Conservation (phyloP, 92 coral and sea anemone species). For the Siderastrea siderea region DNA sequence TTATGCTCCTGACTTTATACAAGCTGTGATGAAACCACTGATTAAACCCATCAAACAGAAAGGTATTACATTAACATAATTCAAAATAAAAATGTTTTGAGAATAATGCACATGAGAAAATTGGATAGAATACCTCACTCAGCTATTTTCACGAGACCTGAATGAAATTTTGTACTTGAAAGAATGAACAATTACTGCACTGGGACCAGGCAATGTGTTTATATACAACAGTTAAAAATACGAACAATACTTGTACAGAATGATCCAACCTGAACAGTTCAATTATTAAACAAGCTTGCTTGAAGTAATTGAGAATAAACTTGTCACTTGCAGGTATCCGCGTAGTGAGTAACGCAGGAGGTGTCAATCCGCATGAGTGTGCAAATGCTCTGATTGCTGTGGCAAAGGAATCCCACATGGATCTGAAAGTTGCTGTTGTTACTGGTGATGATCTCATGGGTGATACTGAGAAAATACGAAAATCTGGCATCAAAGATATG, state of each 20-base stretch:
- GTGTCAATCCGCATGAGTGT: conserved; percentile 96
- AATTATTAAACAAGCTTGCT: not conserved
- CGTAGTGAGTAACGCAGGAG: conserved; percentile 98
- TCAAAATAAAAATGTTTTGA: not conserved
- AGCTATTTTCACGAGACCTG: too few species aligned
- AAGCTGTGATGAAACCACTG: conserved; percentile 87
- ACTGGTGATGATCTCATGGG: conserved; percentile 92
- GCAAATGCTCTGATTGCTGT: conserved; percentile 84
- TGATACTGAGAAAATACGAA: conserved; percentile 66
- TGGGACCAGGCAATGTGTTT: too few species aligned
- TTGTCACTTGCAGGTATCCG: conserved; percentile 78
- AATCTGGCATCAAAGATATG: conserved; percentile 81
- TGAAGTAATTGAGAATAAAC: not conserved
- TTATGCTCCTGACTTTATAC: conserved; percentile 94
- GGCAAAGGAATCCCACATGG: conserved; percentile 79
- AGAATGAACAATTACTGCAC: too few species aligned
- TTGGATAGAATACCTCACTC: too few species aligned
- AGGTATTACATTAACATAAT: conserved; percentile 55
- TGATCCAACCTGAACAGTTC: not conserved
- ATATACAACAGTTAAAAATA: too few species aligned
- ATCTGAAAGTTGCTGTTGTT: conserved; percentile 92
- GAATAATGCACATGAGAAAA: too few species aligned
- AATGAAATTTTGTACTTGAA: too few species aligned
- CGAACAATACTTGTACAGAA: not conserved
- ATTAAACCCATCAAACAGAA: conserved; percentile 89